phyloP scores from a whole-genome alignment of 2,113 vertebrate species.

The Asarcornis scutulata region DNA sequence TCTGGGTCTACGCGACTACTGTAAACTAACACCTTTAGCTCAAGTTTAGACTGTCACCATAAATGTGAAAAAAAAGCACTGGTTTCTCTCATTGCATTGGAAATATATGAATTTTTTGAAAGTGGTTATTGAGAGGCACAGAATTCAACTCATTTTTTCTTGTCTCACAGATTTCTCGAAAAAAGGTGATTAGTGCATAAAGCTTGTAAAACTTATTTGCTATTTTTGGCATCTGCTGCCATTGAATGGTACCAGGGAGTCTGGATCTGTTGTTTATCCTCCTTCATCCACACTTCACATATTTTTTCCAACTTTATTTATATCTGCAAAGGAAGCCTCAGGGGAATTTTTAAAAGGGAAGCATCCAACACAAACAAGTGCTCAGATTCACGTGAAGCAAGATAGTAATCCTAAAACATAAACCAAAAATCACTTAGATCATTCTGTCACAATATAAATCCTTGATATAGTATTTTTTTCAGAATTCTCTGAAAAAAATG shows the following conservation, averaged over 20 bases:
- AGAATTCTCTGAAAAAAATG: neutral
- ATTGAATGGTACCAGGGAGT: conserved; percentile 61
- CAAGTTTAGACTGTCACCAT: neutral
- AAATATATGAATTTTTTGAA: neutral
- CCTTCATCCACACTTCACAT: conserved; percentile 39
- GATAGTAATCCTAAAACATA: conserved; percentile 44
- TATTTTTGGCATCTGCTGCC: conserved; percentile 51
- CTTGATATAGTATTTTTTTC: conserved; percentile 34
- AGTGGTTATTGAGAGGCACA: neutral
- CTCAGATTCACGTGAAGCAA: conserved; percentile 20
- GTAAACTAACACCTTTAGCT: neutral
- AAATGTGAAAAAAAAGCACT: neutral
- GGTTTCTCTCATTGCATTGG: neutral
- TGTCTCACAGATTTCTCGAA: conserved; percentile 11
- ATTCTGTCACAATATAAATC: conserved; percentile 52
- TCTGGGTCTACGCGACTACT: neutral
- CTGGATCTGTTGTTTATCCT: conserved; percentile 54
- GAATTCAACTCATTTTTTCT: neutral
- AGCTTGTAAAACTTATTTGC: conserved; percentile 50
- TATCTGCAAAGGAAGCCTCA: conserved; percentile 28
- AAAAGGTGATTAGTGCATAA: neutral
- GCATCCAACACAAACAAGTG: conserved; percentile 52
- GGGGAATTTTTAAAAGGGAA: conserved; percentile 3
- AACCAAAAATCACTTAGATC: conserved; percentile 45
- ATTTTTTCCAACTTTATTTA: conserved; percentile 55